Base-by-base conservation (phyloP, 1,140 invertebrate species). In the Neodiprion lecontei region DNA sequence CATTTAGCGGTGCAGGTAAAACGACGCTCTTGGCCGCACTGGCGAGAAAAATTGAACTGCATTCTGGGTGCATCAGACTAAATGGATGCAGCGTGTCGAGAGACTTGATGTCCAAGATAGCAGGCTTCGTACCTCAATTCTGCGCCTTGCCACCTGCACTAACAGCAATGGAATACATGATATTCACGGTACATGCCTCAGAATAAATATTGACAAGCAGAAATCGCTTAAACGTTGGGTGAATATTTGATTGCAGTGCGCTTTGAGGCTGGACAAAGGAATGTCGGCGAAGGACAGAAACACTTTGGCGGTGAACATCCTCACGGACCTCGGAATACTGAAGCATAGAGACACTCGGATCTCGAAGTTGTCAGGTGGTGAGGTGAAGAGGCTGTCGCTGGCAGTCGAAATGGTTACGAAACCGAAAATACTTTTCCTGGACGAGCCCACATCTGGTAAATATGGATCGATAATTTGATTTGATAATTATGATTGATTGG, bases 351-450 rank as follows among this genome's bases (percentile, higher is more conserved):
- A 92, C 71, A 95, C 92, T 1, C 86, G 90, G 75, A 92, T 93
- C 0, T 84, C 87, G 1, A 88, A 90, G 17, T 83, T 96, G 40
- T 95, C 94, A 1, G 95, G 95, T 1, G 95, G 95, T 1, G 94
- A 96, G 80, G 88, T 91, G 53, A 96, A 96, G 83, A 89, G 95
- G n/a, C 85, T 96, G 14, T 94, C 93, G 9, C 94, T 96, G 48
- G 95, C 93, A 1, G 90, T 93, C 65, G 95, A 96, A 87, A 87
- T 96, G 9, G 90, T 96, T 1, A 95, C 93, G 28, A 95, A 95
- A 84, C 95, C 95, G 5, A 92, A 93, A 0, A 87, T 92, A 10
- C 89, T 92, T 86, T 90, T 92, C 66, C 85, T 93, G 5, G 92
- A 93, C 81, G 92, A 93, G 80, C 92, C 92, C 0, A 93, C 91